Evolutionary conservation across 2,113 vertebrate species (phyloP).

Genomic region (Chaetura pelagica): DNA sequence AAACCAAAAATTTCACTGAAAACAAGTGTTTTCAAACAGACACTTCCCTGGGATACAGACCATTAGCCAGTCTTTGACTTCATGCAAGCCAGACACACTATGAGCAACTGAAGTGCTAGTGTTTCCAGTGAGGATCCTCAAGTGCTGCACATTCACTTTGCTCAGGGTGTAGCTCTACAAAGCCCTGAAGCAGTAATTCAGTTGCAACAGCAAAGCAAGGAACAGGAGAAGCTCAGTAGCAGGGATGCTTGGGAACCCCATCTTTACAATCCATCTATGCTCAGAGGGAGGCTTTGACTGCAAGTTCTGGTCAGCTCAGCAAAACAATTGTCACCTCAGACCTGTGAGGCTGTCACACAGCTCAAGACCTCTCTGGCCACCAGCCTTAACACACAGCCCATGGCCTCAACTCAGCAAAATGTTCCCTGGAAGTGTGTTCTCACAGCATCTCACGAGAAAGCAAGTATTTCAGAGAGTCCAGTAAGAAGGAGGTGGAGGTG

Average conservation of each 20-base stretch:
- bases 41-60: background rate
- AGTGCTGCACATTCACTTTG: background rate
- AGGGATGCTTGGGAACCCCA: background rate
- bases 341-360: accelerated
- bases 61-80: background rate
- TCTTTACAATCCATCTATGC: accelerated
- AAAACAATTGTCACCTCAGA: background rate
- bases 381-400: background rate
- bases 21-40: background rate
- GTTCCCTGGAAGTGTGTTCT: background rate
- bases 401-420: background rate
- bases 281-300: accelerated
- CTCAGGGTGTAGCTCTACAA: background rate
- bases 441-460: background rate
- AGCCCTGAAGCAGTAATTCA: background rate
- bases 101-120: accelerated
- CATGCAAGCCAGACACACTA: background rate
- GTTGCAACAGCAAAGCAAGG: background rate
- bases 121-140: background rate
- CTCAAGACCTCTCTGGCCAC: background rate
- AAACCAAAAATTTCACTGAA: background rate
- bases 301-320: background rate
- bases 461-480: background rate
- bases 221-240: accelerated
- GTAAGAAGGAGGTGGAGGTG: background rate